Conservation (phyloP, 1,140 invertebrate genomes). For the Diorhabda sublineata region DNA sequence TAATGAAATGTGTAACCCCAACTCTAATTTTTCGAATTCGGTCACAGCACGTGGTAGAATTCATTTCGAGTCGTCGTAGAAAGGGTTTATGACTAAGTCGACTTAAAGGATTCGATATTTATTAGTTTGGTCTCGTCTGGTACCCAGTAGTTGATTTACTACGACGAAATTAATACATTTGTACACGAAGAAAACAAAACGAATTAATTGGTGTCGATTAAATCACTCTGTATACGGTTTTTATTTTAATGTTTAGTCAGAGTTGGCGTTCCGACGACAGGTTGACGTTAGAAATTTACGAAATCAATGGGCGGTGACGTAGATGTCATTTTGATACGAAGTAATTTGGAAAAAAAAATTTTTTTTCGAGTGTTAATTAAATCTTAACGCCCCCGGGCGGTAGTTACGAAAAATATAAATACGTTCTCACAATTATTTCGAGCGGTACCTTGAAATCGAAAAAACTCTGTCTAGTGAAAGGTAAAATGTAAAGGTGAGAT, state of each 20-base stretch:
- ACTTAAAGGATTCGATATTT: slow-evolving; percentile 9
- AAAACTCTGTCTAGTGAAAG: no score
- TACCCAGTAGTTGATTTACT: background rate
- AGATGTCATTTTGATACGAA: background rate
- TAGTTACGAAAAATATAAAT: background rate
- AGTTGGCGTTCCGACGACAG: background rate
- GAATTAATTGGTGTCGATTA: no score
- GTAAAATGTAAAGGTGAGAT: no score
- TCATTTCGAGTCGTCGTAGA: slow-evolving; percentile 9
- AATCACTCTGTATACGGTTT: no score
- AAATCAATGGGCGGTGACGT: background rate
- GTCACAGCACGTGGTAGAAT: slow-evolving; percentile 22
- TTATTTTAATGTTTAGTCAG: no score
- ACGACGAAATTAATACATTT: no score
- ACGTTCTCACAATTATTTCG: background rate
- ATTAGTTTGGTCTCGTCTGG: background rate
- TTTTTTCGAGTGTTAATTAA: background rate
- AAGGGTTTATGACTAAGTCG: slow-evolving; percentile 13
- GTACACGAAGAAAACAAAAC: no score
- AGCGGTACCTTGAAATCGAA: background rate
- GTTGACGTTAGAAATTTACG: background rate
- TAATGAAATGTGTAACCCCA: no score
- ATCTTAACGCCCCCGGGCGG: background rate
- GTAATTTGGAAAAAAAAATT: background rate
- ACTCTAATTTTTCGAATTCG: background rate